Evolutionary conservation across 2,888 invertebrate genomes (phyloP), one percentile per base, ranked within the genome.

Genomic region (Busseola fusca): DNA sequence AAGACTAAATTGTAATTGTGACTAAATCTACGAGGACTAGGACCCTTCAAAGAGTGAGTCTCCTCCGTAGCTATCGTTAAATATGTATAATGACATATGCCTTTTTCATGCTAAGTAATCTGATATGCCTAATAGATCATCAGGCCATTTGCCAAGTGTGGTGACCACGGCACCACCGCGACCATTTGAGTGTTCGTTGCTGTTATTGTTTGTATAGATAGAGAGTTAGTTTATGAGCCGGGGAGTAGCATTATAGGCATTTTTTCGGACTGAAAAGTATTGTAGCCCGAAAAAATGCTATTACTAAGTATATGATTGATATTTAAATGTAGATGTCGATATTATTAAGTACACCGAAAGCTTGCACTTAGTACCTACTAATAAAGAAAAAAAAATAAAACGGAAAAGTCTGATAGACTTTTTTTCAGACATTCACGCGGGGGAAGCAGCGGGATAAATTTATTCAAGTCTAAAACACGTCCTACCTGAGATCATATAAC

Each of bases 401-500:
- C n/a, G n/a, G n/a, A n/a, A n/a, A n/a, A n/a, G n/a, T n/a, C n/a
- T n/a, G n/a, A n/a, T n/a, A 21, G 21, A 21, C 9, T 9, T 21
- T 48, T 21, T 48, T 48, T 21, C 9, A 18, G 45, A 45, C 7
- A 45, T 45, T 18, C 45, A 48, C 34, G 34, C 34, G 34, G 34
- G 34, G 34, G 34, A 34, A 34, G 34, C 34, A 2, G 2, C 5
- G 34, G 48, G 21, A 9, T 21, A 48, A 25, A 40, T 14, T 21
- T 3, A 54, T 3, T 21, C 1, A 65, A 58, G n/a, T 30, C 48
- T 57, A 42, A 25, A 45, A 14, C 9, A 9, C 14, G 0, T 30
- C 58, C 10, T 75, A 87, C 88, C 87, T 89, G 83, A 81, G 79
- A 77, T 93, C 90, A 95, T 52, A 96, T 86, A 72, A 96, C 85